Evolutionary conservation across 2,113 vertebrate species (phyloP), one percentile per base, ranked within the genome.

Genomic region (Rhabdornis inornatus): DNA sequence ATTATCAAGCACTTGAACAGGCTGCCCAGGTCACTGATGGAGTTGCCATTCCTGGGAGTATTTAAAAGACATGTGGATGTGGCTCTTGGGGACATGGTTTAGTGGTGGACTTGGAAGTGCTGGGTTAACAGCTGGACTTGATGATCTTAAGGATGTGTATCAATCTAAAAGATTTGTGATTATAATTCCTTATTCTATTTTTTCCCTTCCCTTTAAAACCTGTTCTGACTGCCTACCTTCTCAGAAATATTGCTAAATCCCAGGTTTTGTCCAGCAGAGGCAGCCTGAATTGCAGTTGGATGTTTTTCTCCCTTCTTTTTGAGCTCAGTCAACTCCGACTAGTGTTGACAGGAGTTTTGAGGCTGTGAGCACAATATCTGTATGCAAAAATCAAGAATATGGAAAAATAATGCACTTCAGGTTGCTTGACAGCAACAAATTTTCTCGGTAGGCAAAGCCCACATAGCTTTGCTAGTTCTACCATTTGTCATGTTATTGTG

Each of bases 231-330:
- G 7, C 7, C 10, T n/a, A 0, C 25, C 15, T 56, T 71, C 33
- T 79, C 70, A 65, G 47, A 84, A 89, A 30, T 55, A 27, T 19
- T 37, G 23, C 37, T 60, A 33, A 83, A 44, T 1, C 5, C 11
- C 35, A 66, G 17, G 4, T 68, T 40, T 71, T 68, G 16, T 40
- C 13, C 39, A 37, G 21, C 3, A 82, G 44, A 71, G 35, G 7
- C 27, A 55, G 18, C 27, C 16, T 1, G 15, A 69, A 74, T 42
- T 74, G 45, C 3, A 1, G 4, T 2, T 0, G 1, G 7, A 7
- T 5, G 1, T 19, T 74, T 78, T 21, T 35, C 13, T 65, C 15
- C 33, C 18, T 80, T 64, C 49, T 53, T 22, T 61, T 35, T 71
- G 28, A 78, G 22, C 33, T 59, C 22, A 20, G 30, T 8, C 15